Evolutionary conservation across 2,113 vertebrate genomes (phyloP).

Genomic region (Bombycilla garrulus): DNA sequence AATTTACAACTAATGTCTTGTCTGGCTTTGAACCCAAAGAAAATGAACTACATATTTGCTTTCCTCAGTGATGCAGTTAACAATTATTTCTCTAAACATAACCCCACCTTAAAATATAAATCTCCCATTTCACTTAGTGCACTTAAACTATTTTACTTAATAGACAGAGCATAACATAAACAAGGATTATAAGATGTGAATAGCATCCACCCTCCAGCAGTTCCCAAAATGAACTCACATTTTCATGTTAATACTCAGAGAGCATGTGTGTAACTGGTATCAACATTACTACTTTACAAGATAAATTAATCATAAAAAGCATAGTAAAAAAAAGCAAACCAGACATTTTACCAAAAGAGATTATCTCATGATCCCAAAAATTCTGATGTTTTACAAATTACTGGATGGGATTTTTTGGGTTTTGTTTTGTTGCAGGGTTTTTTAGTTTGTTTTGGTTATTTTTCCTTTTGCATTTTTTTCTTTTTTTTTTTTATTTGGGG

Average conservation of each 20-base stretch:
- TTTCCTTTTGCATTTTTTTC: neutral
- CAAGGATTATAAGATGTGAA: slow-evolving; percentile 6
- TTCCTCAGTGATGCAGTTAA: neutral
- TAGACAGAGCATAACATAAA: neutral
- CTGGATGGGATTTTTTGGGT: neutral
- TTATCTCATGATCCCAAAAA: neutral
- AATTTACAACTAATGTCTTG: neutral
- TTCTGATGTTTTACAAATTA: neutral
- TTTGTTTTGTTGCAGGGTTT: neutral
- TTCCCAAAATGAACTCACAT: slow-evolving; percentile 2
- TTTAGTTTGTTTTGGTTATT: neutral
- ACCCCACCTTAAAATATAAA: neutral
- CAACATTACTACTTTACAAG: neutral
- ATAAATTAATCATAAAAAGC: neutral
- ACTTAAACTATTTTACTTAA: neutral
- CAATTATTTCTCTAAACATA: neutral
- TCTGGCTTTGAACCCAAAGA: neutral
- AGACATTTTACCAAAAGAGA: neutral
- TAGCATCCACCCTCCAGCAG: neutral
- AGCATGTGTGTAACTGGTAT: neutral
- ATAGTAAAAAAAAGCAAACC: neutral
- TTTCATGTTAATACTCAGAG: neutral
- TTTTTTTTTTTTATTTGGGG: neutral
- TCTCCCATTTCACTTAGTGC: neutral
- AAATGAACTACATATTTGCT: neutral